Conservation (phyloP, 2,888 invertebrate genomes). For the Venusia cambrica region DNA sequence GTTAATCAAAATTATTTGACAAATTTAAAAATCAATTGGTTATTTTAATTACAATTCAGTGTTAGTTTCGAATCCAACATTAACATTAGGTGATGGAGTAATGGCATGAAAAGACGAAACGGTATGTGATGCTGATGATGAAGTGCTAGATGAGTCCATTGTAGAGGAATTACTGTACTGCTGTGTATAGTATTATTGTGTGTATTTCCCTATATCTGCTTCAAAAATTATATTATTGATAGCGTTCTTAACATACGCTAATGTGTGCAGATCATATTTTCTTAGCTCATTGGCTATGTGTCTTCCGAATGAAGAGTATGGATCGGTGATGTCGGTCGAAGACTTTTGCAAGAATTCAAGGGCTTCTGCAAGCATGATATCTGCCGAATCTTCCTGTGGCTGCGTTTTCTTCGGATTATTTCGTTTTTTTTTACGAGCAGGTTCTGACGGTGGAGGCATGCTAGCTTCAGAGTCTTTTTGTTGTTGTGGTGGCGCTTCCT, state of each 20-base stretch:
- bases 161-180: constrained; percentile 15
- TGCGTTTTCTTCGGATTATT: constrained; percentile 3
- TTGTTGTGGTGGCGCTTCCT: constrained; percentile 8
- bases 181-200: constrained; percentile 22
- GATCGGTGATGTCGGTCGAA: constrained; percentile 3
- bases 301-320: constrained; percentile 7
- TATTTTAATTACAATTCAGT: constrained; percentile 11
- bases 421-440: constrained; percentile 8
- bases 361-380: constrained; percentile 7
- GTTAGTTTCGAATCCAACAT: constrained; percentile 6
- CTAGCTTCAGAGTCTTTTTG: constrained; percentile 7
- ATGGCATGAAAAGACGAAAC: too few species aligned
- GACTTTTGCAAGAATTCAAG: constrained; percentile 2
- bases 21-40: constrained; percentile 7
- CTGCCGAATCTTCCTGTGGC: constrained; percentile 4
- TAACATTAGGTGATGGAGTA: constrained; percentile 9
- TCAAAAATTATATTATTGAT: constrained; percentile 11
- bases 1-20: constrained; percentile 14
- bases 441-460: constrained; percentile 10
- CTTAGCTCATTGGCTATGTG: constrained; percentile 7
- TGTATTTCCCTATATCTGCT: constrained; percentile 9
- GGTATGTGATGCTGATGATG: constrained; percentile 15
- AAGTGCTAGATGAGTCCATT: constrained; percentile 15
- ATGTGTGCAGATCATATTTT: constrained; percentile 10
- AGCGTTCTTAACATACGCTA: constrained; percentile 8